phyloP scores from a whole-genome alignment of 2,113 vertebrate genomes.

The Heptranchias perlo region DNA sequence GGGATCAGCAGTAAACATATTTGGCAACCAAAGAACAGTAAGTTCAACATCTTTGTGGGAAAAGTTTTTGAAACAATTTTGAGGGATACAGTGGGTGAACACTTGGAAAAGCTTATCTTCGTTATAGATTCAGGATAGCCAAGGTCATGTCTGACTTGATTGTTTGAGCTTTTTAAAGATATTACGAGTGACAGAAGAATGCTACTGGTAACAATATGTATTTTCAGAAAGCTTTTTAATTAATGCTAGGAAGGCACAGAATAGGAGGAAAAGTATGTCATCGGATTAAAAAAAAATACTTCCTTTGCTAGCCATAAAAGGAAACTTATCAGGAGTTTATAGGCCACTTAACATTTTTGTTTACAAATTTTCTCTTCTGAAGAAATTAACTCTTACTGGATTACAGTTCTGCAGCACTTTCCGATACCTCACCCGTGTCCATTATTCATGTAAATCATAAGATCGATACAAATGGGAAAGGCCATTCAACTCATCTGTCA shows the following conservation, averaged over 20 bases:
- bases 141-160: not conserved
- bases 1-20: not conserved
- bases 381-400: too few species aligned
- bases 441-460: too few species aligned
- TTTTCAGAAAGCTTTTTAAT: not conserved
- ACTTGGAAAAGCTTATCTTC: too few species aligned
- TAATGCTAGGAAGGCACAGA: not conserved
- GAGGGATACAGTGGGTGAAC: too few species aligned
- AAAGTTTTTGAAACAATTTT: not conserved
- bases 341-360: too few species aligned
- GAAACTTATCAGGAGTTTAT: too few species aligned
- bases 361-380: too few species aligned
- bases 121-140: not conserved
- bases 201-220: not conserved
- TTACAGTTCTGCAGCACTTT: too few species aligned
- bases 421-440: too few species aligned
- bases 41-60: not conserved
- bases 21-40: not conserved
- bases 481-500: too few species aligned
- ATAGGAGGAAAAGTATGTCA: not conserved
- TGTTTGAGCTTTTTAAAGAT: not conserved
- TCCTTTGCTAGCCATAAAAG: too few species aligned
- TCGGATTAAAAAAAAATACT: not conserved
- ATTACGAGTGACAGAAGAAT: not conserved
- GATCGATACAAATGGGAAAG: too few species aligned